Conservation (phyloP, 2,797 vertebrate genomes). For the Gymnodraco acuticeps region DNA sequence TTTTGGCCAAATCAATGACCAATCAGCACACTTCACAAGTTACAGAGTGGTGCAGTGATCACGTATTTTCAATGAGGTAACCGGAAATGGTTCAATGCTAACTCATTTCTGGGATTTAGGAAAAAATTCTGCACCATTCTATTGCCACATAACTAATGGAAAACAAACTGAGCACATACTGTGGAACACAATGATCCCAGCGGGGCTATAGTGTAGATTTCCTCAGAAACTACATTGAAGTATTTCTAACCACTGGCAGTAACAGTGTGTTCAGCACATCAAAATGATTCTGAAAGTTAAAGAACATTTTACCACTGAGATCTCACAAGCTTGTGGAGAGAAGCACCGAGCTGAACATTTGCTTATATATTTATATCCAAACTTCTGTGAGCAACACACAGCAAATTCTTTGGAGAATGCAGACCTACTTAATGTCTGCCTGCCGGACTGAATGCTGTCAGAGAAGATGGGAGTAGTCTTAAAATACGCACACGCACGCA, state of each 20-base stretch:
- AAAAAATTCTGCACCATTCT: too few species aligned
- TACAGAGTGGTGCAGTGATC: too few species aligned
- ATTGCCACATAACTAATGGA: too few species aligned
- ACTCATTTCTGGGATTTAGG: too few species aligned
- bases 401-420: neutral
- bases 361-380: neutral
- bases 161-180: too few species aligned
- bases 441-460: conserved; percentile 1
- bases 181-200: too few species aligned
- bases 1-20: too few species aligned
- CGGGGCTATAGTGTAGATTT: too few species aligned
- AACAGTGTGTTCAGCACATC: too few species aligned
- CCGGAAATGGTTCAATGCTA: too few species aligned
- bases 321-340: neutral
- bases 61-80: too few species aligned
- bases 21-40: too few species aligned
- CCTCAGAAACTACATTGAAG: neutral
- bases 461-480: conserved; percentile 11
- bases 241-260: neutral
- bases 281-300: neutral
- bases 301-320: neutral
- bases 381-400: conserved; percentile 9
- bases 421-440: conserved; percentile 8
- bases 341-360: neutral
- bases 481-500: neutral